Evolutionary conservation across 30 jellyfish, hydroid and myxozoan species (phyloP).

Genomic region (Turritopsis dohrnii): DNA sequence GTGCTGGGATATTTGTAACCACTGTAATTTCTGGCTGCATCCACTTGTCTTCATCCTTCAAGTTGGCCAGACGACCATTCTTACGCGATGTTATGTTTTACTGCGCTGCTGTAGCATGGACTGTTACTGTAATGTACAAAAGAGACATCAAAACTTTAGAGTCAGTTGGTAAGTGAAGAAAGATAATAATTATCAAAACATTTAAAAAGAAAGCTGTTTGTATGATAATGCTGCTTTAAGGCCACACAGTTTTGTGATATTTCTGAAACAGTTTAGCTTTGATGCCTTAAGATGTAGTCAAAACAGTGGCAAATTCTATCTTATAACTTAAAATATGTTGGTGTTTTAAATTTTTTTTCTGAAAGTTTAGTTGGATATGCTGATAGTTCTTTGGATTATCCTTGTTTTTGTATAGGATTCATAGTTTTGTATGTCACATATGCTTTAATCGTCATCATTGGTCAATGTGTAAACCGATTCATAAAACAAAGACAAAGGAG

Average conservation of each 20-base stretch:
- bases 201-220: neutral
- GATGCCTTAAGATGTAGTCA: too few relatives aligned
- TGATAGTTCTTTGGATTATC: neutral
- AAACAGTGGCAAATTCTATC: too few relatives aligned
- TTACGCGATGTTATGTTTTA: conserved; percentile 68
- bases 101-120: conserved; percentile 78
- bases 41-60: conserved; percentile 51
- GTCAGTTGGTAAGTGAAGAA: conserved; percentile 54
- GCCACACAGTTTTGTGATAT: conserved; percentile 16
- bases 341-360: too few relatives aligned
- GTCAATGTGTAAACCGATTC: conserved; percentile 67
- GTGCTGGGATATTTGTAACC: conserved; percentile 90
- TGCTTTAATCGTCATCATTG: conserved; percentile 65
- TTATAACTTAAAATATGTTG: too few relatives aligned
- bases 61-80: conserved; percentile 79
- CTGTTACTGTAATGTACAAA: conserved; percentile 64
- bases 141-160: conserved; percentile 69
- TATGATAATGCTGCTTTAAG: neutral
- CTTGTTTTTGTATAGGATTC: conserved; percentile 45
- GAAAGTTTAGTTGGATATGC: too few relatives aligned
- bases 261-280: too few relatives aligned
- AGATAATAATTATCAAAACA: neutral
- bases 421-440: conserved; percentile 62
- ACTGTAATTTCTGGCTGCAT: conserved; percentile 81
- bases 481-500: conserved; percentile 20